Percentiles rank a stretch among this genome's conserved stretches.
Evolutionary conservation across 2,888 invertebrate species (phyloP).

Genomic region (Athripsodes cinereus): DNA sequence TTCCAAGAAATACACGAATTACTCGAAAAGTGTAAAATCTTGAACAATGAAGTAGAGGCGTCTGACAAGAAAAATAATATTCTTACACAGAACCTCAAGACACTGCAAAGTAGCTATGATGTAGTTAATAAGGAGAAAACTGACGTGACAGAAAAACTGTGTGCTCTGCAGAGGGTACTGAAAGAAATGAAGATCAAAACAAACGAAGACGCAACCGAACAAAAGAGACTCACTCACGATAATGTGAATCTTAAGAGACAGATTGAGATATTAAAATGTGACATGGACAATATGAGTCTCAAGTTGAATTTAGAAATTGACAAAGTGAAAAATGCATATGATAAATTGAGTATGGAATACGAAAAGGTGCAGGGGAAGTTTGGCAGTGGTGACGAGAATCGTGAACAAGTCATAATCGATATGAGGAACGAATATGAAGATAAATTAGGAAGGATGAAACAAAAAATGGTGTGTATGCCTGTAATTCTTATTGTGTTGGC

Average conservation of each 20-base stretch:
- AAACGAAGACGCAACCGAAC: slow-evolving; percentile 29
- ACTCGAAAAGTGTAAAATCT: slow-evolving; percentile 9
- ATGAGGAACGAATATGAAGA: slow-evolving; percentile 62
- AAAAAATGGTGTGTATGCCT: slow-evolving; percentile 69
- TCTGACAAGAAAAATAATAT: background rate
- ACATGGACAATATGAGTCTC: slow-evolving; percentile 13
- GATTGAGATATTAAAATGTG: slow-evolving; percentile 11
- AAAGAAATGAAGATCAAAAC: slow-evolving; percentile 19
- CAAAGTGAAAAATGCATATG: slow-evolving; percentile 27
- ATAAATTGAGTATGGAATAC: slow-evolving; percentile 6
- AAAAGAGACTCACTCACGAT: slow-evolving; percentile 32
- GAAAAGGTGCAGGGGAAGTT: slow-evolving; percentile 33
- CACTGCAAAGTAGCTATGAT: slow-evolving; percentile 6
- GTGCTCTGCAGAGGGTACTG: slow-evolving; percentile 17
- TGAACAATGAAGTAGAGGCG: background rate
- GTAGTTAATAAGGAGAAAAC: slow-evolving; percentile 10
- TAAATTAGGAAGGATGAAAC: slow-evolving; percentile 72
- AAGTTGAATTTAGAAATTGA: slow-evolving; percentile 36
- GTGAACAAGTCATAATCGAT: slow-evolving; percentile 38
- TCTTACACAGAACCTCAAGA: background rate
- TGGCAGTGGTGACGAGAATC: slow-evolving; percentile 31
- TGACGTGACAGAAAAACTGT: slow-evolving; percentile 15
- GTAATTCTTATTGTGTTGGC: slow-evolving; percentile 44
- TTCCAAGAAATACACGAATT: slow-evolving; percentile 8
- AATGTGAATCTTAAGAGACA: slow-evolving; percentile 40